phyloP scores from a whole-genome alignment of 2,888 invertebrate species.

The Rhamnusium bicolor region DNA sequence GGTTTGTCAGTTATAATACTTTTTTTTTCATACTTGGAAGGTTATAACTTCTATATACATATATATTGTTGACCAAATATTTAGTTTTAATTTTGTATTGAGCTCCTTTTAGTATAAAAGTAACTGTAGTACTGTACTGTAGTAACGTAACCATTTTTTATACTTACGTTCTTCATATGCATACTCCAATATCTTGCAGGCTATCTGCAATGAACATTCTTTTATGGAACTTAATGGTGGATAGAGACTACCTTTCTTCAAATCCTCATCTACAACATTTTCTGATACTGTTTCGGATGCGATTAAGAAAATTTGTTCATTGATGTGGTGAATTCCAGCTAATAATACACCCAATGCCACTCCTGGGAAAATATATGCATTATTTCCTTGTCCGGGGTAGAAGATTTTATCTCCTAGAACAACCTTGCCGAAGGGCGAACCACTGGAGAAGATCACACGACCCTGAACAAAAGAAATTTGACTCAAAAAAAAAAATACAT shows the following conservation, averaged over 20 bases:
- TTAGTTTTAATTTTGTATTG: too few species aligned
- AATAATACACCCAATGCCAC: conserved; percentile 95
- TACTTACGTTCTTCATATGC: conserved; percentile 88
- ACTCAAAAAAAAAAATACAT: too few species aligned
- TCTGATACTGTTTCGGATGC: conserved; percentile 93
- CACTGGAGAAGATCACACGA: conserved; percentile 93
- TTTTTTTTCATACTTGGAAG: too few species aligned
- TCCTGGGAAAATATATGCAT: conserved; percentile 98
- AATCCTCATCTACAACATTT: conserved; percentile 86
- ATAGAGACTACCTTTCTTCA: conserved; percentile 91
- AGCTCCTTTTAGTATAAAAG: too few species aligned
- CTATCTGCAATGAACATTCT: conserved; percentile 92
- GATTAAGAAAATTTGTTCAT: conserved; percentile 93
- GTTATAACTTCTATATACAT: too few species aligned
- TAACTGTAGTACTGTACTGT: too few species aligned
- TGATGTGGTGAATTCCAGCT: conserved; percentile 93
- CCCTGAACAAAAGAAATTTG: conserved; percentile 76
- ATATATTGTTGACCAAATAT: too few species aligned
- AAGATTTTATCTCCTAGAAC: conserved; percentile 84
- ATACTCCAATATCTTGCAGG: conserved; percentile 88
- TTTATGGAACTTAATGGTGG: conserved; percentile 89
- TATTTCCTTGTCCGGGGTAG: conserved; percentile 97
- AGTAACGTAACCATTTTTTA: background rate
- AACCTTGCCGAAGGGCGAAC: conserved; percentile 95
- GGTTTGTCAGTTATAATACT: too few species aligned